Evolutionary conservation across 2,888 invertebrate genomes (phyloP).

Genomic region (Lacanobia wlatinum): DNA sequence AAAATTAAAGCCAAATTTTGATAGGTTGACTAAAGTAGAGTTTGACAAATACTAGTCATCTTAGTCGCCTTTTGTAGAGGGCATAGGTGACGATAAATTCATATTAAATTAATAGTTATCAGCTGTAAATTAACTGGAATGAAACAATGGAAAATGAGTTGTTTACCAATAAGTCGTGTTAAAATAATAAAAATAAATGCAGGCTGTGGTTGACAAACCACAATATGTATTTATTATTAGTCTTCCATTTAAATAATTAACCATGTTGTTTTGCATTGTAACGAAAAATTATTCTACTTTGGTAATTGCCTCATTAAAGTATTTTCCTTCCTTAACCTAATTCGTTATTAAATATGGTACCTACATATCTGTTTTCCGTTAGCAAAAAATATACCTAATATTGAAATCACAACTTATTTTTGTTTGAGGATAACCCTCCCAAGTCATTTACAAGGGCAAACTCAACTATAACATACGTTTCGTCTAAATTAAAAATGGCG

Average conservation of each 20-base stretch:
- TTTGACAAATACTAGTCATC: too few species aligned
- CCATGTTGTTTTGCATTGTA: background rate
- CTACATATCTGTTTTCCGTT: too few species aligned
- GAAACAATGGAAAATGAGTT: too few species aligned
- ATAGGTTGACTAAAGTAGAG: too few species aligned
- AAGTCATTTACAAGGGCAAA: background rate
- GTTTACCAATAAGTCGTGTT: too few species aligned
- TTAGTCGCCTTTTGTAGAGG: background rate
- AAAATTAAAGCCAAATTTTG: too few species aligned
- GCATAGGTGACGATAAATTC: background rate
- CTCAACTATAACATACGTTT: background rate
- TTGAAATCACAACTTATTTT: too few species aligned
- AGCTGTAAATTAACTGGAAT: too few species aligned
- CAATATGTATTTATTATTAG: background rate
- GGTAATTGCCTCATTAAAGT: background rate
- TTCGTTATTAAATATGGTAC: too few species aligned
- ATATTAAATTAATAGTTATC: too few species aligned
- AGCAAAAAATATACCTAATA: too few species aligned
- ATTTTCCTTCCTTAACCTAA: background rate
- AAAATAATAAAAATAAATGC: too few species aligned
- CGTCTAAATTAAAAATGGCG: background rate
- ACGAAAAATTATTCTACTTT: background rate
- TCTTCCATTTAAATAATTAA: background rate
- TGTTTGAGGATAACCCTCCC: background rate
- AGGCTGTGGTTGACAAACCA: background rate